These are phyloP conservation scores for Gila orcuttii DNA, from an alignment of 2,113 vertebrate genomes.

Conservation along the genomic window DNA sequence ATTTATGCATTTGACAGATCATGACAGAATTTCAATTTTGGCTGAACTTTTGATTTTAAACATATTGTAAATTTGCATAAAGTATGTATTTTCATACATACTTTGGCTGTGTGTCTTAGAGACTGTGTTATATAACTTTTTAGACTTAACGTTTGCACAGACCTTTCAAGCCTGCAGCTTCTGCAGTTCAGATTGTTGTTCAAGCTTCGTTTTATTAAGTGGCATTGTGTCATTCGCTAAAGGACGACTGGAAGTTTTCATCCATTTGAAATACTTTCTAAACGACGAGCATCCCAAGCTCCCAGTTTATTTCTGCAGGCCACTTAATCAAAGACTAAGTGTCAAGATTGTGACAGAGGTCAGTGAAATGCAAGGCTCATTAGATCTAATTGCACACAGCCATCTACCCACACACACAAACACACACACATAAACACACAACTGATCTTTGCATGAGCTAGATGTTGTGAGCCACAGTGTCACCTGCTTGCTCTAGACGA, in stretches of 20 bases:
- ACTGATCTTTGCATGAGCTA: constrained; percentile 27
- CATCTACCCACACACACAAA: constrained; percentile 4
- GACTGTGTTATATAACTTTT: not conserved
- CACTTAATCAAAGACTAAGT: constrained; percentile 34
- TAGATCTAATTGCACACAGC: constrained; percentile 35
- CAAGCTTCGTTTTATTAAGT: not conserved
- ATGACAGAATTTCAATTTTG: not conserved
- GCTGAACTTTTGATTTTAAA: not conserved
- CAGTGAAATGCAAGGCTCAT: constrained; percentile 42
- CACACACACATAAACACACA: not conserved
- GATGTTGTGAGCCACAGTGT: not conserved
- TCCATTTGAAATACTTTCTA: not conserved
- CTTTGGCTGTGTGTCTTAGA: not conserved
- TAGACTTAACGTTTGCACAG: not conserved
- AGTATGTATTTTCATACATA: not conserved
- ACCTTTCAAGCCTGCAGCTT: not conserved
- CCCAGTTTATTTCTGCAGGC: constrained; percentile 30
- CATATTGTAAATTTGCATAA: not conserved
- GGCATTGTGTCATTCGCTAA: constrained; percentile 2
- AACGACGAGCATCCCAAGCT: not conserved
- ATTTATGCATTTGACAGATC: too few species aligned
- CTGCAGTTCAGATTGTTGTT: not conserved
- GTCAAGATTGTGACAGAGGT: constrained; percentile 38
- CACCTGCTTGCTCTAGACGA: not conserved
- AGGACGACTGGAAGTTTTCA: not conserved